phyloP scores from a whole-genome alignment of 1,140 invertebrate genomes.

The Nixonia krombeini region DNA sequence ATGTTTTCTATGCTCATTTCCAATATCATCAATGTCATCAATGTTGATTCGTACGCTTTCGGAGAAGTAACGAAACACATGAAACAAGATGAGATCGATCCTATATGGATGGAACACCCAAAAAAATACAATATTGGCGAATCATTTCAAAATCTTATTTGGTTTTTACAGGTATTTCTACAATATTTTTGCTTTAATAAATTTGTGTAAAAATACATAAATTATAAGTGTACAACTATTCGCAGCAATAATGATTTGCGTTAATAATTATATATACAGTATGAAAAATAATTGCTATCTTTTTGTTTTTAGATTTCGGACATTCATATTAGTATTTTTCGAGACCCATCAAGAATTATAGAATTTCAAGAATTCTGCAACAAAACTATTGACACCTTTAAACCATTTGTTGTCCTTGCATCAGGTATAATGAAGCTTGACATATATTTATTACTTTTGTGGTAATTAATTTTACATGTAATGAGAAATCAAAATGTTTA shows the following conservation, averaged over 20 bases:
- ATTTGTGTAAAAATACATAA: too few relatives aligned
- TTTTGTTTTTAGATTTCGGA: conserved; percentile 82
- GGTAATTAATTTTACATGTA: too few relatives aligned
- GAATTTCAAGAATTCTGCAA: conserved; percentile 88
- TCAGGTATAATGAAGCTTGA: conserved; percentile 76
- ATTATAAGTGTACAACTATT: too few relatives aligned
- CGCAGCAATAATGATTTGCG: too few relatives aligned
- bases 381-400: conserved; percentile 80
- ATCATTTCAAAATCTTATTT: conserved; percentile 76
- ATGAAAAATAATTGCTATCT: conserved; percentile 12
- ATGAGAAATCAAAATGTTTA: too few relatives aligned
- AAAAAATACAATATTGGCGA: conserved; percentile 72
- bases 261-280: neutral
- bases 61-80: conserved; percentile 12
- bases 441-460: too few relatives aligned
- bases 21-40: conserved; percentile 73
- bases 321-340: conserved; percentile 90
- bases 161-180: conserved; percentile 82
- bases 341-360: conserved; percentile 80
- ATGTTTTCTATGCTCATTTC: conserved; percentile 73
- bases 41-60: conserved; percentile 61
- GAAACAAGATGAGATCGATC: conserved; percentile 19
- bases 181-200: too few relatives aligned
- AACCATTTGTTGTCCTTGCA: conserved; percentile 86
- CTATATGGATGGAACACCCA: conserved; percentile 33